phyloP scores from a whole-genome alignment of 2,113 vertebrate genomes.

The Grus americana region DNA sequence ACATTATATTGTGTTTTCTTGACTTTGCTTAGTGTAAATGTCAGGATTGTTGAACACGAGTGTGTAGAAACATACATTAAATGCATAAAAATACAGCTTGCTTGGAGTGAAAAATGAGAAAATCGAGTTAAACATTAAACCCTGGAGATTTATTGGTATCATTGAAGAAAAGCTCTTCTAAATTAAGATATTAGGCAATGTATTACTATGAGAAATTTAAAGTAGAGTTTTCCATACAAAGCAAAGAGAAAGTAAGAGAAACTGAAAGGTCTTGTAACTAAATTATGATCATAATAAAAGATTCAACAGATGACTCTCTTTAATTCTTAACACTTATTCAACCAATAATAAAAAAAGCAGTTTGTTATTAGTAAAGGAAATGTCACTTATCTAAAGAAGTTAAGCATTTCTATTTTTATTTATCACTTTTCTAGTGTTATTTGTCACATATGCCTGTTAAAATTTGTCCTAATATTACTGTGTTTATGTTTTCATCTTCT shows the following conservation, averaged over 20 bases:
- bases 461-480: slow-evolving; percentile 20
- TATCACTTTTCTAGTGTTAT: not conserved
- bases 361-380: slow-evolving; percentile 36
- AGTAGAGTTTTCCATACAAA: slow-evolving; percentile 5
- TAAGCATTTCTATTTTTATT: slow-evolving; percentile 38
- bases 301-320: slow-evolving; percentile 27
- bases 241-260: not conserved
- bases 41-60: not conserved
- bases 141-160: slow-evolving; percentile 25
- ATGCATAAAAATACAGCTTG: slow-evolving; percentile 10
- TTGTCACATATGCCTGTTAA: slow-evolving; percentile 22
- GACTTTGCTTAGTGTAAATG: not conserved
- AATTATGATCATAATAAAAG: slow-evolving; percentile 30
- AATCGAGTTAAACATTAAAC: slow-evolving; percentile 17
- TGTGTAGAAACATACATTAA: slow-evolving; percentile 51
- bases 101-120: not conserved
- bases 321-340: slow-evolving; percentile 54
- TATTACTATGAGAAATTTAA: slow-evolving; percentile 24
- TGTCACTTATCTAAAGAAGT: slow-evolving; percentile 3
- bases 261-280: slow-evolving; percentile 12
- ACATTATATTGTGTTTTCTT: slow-evolving; percentile 17
- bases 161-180: slow-evolving; percentile 39
- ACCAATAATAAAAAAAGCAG: slow-evolving; percentile 37
- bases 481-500: slow-evolving; percentile 18
- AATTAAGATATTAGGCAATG: slow-evolving; percentile 53